Evolutionary conservation across 1,140 invertebrate species (phyloP), one percentile per base, ranked within the genome.

Genomic region (Eumeta japonica): DNA sequence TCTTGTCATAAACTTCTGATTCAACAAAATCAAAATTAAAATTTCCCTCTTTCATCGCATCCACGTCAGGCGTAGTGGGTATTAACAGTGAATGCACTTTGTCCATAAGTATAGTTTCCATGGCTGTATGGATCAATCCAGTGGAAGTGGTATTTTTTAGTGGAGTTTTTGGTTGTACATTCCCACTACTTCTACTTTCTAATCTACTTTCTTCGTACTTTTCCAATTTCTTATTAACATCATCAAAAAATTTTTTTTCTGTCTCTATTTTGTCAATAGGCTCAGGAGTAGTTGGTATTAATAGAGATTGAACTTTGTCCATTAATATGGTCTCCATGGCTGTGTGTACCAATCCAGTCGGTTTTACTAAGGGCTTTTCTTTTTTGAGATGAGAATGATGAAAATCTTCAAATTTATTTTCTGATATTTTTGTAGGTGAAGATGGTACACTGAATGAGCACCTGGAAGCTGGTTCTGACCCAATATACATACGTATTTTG

Each of bases 301-400:
- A 50, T 11, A 73, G 43, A 18, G 58, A 58, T 37, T 65, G 59
- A 3, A 76, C 68, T 54, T 67, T 75, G 35, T 78, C 76, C 28
- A 79, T 62, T 10, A 78, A 50, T 24, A 78, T 77, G 18, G 76
- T 78, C 46, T 78, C 67, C 58, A 78, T 76, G 12, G 77, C 76
- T 16, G 72, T 77, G 12, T 66, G 64, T 20, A 78, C 44, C 28
- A 78, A 46, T 7, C 67, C 62, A 4, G 61, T 45, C 3, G 64
- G 53, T 30, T 66, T 66, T 0, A 66, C 37, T 13, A 39, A 34
- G 29, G 50, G 32, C 42, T 57, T 63, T 12, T 68, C 50, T 51
- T 53, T 59, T 35, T 45, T 59, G 12, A 44, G 5, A 24, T 30
- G 13, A 4, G 28, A 30, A n/a, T n/a, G n/a, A n/a, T n/a, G n/a